Evolutionary conservation across 1,140 invertebrate species (phyloP).

Genomic region (Papilio polytes): DNA sequence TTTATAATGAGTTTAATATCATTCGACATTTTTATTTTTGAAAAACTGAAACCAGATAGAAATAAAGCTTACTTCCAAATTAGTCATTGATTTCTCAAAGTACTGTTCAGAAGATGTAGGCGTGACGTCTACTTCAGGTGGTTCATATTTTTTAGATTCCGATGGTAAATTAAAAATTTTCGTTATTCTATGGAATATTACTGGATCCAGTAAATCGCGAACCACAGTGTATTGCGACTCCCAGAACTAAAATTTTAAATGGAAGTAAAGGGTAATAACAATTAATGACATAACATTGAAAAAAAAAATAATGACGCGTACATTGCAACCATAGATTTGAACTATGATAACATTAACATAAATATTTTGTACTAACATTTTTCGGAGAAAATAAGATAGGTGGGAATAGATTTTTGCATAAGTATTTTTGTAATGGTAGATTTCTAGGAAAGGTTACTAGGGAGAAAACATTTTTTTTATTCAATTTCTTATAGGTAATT

Average conservation of each 20-base stretch:
- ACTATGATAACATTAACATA: too few species aligned
- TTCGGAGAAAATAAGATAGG: too few species aligned
- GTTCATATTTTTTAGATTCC: conserved; percentile 53
- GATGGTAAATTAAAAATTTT: conserved; percentile 68
- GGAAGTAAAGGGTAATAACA: too few species aligned
- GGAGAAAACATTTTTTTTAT: conserved; percentile 5
- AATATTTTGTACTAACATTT: too few species aligned
- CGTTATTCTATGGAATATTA: conserved; percentile 63
- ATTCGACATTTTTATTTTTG: too few species aligned
- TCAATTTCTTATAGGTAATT: not conserved
- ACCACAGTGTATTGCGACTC: conserved; percentile 63
- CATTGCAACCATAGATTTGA: too few species aligned
- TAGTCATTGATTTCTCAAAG: conserved; percentile 45
- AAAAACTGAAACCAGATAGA: not conserved
- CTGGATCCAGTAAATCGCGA: conserved; percentile 62
- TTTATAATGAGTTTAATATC: too few species aligned
- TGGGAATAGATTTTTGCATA: too few species aligned
- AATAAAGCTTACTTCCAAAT: conserved; percentile 2
- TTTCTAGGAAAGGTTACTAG: too few species aligned
- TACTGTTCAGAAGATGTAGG: conserved; percentile 58
- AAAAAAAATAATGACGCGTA: too few species aligned
- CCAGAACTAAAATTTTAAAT: conserved; percentile 66
- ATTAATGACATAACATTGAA: too few species aligned
- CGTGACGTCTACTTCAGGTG: conserved; percentile 50
- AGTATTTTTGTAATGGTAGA: too few species aligned